Percentiles rank a stretch among this genome's conserved stretches.
Conservation (phyloP, 2,113 vertebrate genomes). For the Platycercus adscitus region DNA sequence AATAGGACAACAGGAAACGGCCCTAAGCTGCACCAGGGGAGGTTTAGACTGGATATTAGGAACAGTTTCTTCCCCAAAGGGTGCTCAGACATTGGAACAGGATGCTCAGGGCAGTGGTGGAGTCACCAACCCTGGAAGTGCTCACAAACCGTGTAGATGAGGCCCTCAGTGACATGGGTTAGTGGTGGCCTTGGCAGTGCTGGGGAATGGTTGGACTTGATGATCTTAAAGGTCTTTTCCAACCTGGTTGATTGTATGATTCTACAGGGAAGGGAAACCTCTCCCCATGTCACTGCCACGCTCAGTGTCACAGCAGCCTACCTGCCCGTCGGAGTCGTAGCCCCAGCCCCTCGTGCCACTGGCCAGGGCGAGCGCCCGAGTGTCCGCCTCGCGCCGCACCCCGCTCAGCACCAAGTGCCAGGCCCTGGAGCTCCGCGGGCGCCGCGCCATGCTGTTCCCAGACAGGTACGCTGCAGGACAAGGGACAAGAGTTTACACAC, state of each 20-base stretch:
- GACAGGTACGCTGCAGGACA: background rate
- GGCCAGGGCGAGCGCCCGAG: constrained; percentile 70
- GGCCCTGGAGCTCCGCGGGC: constrained; percentile 87
- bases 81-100: background rate
- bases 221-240: background rate
- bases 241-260: background rate
- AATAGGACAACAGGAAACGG: background rate
- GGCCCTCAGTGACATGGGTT: background rate
- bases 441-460: constrained; percentile 83
- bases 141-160: background rate
- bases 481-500: background rate
- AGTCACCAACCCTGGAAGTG: background rate
- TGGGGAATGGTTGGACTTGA: background rate
- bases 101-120: background rate
- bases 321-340: constrained; percentile 88
- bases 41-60: background rate
- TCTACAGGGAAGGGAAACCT: background rate
- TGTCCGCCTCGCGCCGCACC: constrained; percentile 84
- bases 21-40: background rate
- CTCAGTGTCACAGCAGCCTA: constrained; percentile 51
- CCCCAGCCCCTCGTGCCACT: constrained; percentile 72
- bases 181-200: background rate
- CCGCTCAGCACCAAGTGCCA: constrained; percentile 92
- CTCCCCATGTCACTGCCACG: fast-evolving
- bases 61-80: background rate